Percentiles rank a stretch among this genome's conserved stretches.
Conservation (phyloP, 1,140 invertebrate species). For the Heliconius eleuchia region DNA sequence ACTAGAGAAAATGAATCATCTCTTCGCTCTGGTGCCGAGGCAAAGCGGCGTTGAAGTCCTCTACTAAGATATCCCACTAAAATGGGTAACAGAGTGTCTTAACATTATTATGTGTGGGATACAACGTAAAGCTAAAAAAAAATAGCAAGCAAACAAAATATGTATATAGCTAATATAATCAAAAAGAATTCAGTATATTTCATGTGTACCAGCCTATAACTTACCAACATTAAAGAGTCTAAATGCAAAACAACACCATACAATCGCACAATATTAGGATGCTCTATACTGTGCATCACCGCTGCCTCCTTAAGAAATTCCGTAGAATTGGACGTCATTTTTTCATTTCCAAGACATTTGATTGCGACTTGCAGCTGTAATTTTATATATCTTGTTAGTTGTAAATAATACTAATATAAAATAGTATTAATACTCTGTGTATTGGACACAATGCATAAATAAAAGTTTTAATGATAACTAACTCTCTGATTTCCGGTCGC, state of each 20-base stretch:
- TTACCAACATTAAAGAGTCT: conserved; percentile 96
- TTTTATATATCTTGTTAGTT: not conserved
- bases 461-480: conserved; percentile 50
- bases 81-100: no score
- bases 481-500: conserved; percentile 96
- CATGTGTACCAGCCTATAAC: conserved; percentile 35
- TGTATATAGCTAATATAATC: no score
- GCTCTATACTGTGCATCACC: conserved; percentile 98
- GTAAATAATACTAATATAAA: not conserved
- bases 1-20: no score
- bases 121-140: no score
- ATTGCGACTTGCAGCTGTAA: conserved; percentile 96
- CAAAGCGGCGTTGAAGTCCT: no score
- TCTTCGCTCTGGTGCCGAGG: no score
- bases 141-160: no score
- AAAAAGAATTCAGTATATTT: no score
- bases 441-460: not conserved
- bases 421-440: no score
- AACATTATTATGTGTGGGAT: no score
- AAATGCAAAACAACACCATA: conserved; percentile 98
- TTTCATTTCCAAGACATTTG: conserved; percentile 95
- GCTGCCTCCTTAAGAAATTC: conserved; percentile 99
- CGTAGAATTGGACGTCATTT: conserved; percentile 97
- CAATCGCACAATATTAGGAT: conserved; percentile 97
- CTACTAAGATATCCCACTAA: no score